Conservation (phyloP, 2,888 invertebrate species). For the Syrphus vitripennis region DNA sequence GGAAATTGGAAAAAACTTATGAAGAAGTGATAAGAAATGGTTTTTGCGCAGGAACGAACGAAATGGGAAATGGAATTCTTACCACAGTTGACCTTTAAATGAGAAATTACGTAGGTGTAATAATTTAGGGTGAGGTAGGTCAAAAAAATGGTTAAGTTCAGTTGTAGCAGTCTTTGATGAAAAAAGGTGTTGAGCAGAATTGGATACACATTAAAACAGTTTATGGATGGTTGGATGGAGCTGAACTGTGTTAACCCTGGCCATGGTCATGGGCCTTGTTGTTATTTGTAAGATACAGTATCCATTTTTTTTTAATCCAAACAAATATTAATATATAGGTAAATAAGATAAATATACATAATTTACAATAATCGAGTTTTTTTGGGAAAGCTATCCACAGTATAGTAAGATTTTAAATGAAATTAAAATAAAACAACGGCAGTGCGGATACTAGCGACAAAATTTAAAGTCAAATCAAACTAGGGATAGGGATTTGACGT, state of each 20-base stretch:
- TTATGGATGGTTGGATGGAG: background rate
- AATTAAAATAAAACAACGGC: too few relatives aligned
- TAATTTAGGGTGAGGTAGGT: slow-evolving; percentile 48
- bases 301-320: too few relatives aligned
- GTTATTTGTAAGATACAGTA: too few relatives aligned
- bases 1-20: background rate
- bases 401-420: too few relatives aligned
- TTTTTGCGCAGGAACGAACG: background rate
- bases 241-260: background rate
- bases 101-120: background rate
- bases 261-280: background rate
- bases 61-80: slow-evolving; percentile 19
- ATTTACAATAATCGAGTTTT: too few relatives aligned
- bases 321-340: too few relatives aligned
- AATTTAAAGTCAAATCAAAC: too few relatives aligned
- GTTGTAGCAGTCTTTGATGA: background rate
- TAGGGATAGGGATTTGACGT: too few relatives aligned
- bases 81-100: slow-evolving; percentile 33
- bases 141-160: background rate
- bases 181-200: background rate
- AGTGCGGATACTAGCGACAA: too few relatives aligned
- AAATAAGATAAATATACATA: too few relatives aligned
- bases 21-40: slow-evolving; percentile 48
- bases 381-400: too few relatives aligned
- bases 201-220: background rate